A percentile compares a stretch with the other conserved stretches of the same genome.
Conservation (phyloP, 2,888 invertebrate species). For the Agrochola lychnidis region DNA sequence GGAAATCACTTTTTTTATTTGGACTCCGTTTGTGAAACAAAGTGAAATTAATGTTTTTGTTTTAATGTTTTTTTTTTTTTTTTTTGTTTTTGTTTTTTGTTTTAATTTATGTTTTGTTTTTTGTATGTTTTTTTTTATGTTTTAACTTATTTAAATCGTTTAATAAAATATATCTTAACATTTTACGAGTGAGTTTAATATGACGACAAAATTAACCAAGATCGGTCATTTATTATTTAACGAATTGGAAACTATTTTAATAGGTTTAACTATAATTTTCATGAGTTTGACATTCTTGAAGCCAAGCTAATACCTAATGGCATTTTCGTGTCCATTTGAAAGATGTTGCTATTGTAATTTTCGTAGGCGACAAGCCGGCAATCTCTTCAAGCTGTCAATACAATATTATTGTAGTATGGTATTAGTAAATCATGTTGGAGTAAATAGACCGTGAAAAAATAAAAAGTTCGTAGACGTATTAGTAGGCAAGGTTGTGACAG, state of each 20-base stretch:
- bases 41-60: too few species aligned
- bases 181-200: neutral
- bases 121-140: too few species aligned
- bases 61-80: too few species aligned
- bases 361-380: conserved; percentile 21
- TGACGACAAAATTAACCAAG: neutral
- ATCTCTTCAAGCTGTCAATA: conserved; percentile 4
- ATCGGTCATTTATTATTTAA: neutral
- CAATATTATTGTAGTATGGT: neutral
- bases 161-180: neutral
- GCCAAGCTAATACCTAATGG: too few species aligned
- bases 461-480: conserved; percentile 1
- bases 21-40: too few species aligned
- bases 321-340: neutral
- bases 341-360: conserved; percentile 24
- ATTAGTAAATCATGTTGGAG: neutral
- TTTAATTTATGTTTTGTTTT: too few species aligned
- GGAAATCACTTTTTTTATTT: too few species aligned
- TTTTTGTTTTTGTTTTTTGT: too few species aligned
- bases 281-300: neutral
- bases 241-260: neutral
- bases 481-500: conserved; percentile 11
- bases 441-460: conserved; percentile 1
- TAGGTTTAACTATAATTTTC: neutral
- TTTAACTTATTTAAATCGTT: neutral